Percentiles rank a stretch among this genome's conserved stretches.
phyloP scores from a whole-genome alignment of 2,113 vertebrate species.

The Labrus mixtus region DNA sequence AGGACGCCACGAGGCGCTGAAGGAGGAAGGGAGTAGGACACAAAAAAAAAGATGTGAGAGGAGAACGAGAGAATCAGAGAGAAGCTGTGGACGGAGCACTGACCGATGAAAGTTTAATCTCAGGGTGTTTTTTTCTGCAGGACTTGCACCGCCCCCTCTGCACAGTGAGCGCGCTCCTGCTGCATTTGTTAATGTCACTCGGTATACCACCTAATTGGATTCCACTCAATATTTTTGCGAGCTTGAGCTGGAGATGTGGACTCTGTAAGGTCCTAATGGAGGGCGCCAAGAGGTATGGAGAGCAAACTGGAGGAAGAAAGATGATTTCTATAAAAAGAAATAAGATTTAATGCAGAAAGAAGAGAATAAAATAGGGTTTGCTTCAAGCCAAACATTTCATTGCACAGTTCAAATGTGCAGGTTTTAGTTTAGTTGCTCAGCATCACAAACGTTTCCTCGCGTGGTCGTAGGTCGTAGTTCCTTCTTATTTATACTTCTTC shows the following conservation, averaged over 20 bases:
- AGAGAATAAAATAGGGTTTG: too few species aligned
- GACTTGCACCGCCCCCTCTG: not conserved
- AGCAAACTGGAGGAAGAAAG: not conserved
- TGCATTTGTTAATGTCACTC: conserved; percentile 25
- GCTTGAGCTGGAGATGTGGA: conserved; percentile 2
- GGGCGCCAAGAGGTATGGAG: not conserved
- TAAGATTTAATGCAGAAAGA: not conserved
- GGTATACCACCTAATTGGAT: conserved; percentile 39
- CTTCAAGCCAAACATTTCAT: too few species aligned
- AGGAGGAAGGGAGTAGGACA: not conserved
- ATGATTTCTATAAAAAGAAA: not conserved
- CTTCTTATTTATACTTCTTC: too few species aligned
- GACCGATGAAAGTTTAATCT: not conserved
- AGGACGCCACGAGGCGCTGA: not conserved
- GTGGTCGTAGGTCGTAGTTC: too few species aligned
- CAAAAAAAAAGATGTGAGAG: conserved; percentile 4
- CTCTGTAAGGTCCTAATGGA: not conserved
- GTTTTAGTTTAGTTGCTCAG: too few species aligned
- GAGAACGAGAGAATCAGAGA: not conserved
- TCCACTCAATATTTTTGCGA: not conserved
- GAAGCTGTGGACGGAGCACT: not conserved
- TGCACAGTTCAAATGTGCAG: too few species aligned
- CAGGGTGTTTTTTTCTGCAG: not conserved
- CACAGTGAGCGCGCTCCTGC: not conserved
- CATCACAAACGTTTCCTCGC: too few species aligned